These are phyloP conservation scores for Lepus oiostolus DNA, from an alignment of 2,797 vertebrate species.

Conservation along the genomic window DNA sequence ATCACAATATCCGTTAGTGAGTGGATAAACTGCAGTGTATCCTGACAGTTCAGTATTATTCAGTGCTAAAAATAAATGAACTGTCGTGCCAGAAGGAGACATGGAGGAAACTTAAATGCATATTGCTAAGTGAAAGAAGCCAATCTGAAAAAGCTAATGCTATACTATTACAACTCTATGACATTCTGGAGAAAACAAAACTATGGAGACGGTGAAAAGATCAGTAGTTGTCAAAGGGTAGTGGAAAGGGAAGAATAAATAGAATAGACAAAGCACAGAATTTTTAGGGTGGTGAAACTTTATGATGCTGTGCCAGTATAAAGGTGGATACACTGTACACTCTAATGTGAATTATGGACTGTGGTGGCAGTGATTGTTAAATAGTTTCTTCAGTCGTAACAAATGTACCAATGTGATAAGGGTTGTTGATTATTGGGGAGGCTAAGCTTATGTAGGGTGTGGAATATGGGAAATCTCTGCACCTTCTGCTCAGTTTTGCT, in stretches of 20 bases:
- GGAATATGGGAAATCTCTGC: not conserved
- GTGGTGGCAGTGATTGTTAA: not conserved
- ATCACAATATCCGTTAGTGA: not conserved
- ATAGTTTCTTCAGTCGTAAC: not conserved
- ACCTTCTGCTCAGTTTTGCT: not conserved
- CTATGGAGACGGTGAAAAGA: not conserved
- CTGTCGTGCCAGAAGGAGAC: not conserved
- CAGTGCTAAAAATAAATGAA: not conserved
- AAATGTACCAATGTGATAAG: not conserved
- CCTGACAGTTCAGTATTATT: not conserved
- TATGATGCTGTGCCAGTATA: not conserved
- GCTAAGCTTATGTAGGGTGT: not conserved
- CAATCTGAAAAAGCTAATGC: not conserved
- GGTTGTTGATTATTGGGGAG: not conserved
- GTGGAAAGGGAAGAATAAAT: not conserved
- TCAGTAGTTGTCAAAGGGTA: not conserved
- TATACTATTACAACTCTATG: not conserved
- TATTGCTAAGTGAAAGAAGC: conserved; percentile 2
- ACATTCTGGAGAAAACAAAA: conserved; percentile 12
- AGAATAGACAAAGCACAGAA: not conserved
- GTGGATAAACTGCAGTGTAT: not conserved
- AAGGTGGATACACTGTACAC: not conserved
- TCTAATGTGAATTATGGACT: not conserved
- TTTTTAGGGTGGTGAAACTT: not conserved
- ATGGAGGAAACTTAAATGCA: not conserved